A percentile compares a stretch with the other conserved stretches of the same genome.
phyloP scores from a whole-genome alignment of 1,140 invertebrate genomes.

The Drosophila athabasca region DNA sequence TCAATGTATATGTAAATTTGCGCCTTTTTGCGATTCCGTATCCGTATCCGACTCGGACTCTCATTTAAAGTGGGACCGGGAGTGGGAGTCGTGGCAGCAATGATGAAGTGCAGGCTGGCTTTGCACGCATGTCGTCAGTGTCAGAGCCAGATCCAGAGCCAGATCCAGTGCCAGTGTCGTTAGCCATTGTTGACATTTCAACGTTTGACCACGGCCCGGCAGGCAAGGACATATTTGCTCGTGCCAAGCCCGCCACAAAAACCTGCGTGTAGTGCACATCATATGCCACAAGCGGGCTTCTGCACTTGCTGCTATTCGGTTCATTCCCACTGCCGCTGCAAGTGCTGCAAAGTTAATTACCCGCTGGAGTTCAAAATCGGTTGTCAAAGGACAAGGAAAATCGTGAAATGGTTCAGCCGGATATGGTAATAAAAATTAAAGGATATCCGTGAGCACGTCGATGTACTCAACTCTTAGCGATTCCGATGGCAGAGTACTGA shows the following conservation, averaged over 20 bases:
- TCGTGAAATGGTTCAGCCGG: background rate
- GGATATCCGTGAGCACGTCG: no score
- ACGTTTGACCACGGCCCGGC: constrained; percentile 50
- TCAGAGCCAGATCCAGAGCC: constrained; percentile 18
- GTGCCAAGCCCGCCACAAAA: constrained; percentile 45
- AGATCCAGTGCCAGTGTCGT: constrained; percentile 9
- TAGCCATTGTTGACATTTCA: constrained; percentile 70
- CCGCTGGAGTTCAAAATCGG: constrained; percentile 46
- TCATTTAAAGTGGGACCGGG: background rate
- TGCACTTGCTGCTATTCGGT: constrained; percentile 23
- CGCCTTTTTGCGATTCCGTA: constrained; percentile 63
- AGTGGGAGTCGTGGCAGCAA: constrained; percentile 49
- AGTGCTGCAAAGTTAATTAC: constrained; percentile 70
- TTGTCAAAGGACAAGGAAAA: constrained; percentile 1
- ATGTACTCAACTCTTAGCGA: no score
- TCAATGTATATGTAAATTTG: constrained; percentile 81
- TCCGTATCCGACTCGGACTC: constrained; percentile 26
- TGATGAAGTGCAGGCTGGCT: constrained; percentile 64
- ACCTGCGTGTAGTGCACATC: constrained; percentile 23
- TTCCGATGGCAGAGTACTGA: no score
- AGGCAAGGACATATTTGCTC: constrained; percentile 36
- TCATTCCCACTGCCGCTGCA: constrained; percentile 42
- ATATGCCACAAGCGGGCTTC: constrained; percentile 18
- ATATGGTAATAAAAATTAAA: no score
- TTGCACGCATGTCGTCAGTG: constrained; percentile 18